Evolutionary conservation across 2,797 vertebrate genomes (phyloP).

Genomic region (Pangasius mekongensis): DNA sequence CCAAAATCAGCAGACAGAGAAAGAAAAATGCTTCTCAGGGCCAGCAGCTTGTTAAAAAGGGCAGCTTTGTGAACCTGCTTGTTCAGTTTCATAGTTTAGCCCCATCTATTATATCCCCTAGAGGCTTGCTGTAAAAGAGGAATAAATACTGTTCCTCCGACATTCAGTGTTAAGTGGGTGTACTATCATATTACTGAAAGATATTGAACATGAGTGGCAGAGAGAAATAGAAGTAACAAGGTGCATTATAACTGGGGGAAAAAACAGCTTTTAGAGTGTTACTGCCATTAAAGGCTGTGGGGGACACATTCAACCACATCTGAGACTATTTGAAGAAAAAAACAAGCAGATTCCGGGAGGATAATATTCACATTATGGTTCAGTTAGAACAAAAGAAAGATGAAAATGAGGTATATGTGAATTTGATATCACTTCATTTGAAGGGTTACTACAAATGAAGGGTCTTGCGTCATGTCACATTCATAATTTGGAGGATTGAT

Average conservation of each 20-base stretch:
- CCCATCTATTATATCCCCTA: constrained; percentile 24
- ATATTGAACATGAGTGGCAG: constrained; percentile 12
- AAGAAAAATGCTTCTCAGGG: not conserved
- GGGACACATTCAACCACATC: constrained; percentile 5
- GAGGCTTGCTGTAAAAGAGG: constrained; percentile 15
- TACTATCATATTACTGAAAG: constrained; percentile 31
- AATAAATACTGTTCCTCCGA: constrained; percentile 31
- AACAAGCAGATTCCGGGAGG: not conserved
- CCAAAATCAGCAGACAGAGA: not conserved
- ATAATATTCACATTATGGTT: not conserved
- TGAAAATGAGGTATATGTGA: no score
- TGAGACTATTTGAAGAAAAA: not conserved
- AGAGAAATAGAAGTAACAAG: constrained; percentile 40
- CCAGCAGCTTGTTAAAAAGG: not conserved
- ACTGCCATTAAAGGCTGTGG: not conserved
- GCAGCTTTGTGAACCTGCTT: not conserved
- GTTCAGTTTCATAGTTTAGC: constrained; percentile 20
- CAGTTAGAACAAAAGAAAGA: not conserved
- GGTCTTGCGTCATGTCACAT: not conserved
- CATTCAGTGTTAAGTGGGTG: constrained; percentile 36
- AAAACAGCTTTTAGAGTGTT: not conserved
- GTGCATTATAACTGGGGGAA: constrained; percentile 7
- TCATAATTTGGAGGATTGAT: not conserved
- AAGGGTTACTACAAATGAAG: not conserved
- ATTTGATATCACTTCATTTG: not conserved